Evolutionary conservation across 2,113 vertebrate genomes (phyloP).

Genomic region (Erythrocebus patas): DNA sequence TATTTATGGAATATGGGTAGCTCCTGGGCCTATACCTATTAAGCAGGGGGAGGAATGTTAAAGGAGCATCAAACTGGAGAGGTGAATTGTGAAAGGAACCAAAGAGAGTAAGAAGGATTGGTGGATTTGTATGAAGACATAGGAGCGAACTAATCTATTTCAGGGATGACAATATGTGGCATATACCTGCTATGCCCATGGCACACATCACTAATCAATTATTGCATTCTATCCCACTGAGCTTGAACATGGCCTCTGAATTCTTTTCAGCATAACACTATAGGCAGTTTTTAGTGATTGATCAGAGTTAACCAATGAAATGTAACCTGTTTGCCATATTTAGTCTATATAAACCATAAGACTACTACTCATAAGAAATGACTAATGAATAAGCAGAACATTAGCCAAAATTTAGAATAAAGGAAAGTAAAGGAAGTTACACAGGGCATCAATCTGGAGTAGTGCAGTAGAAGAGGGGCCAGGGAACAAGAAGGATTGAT

Average conservation of each 20-base stretch:
- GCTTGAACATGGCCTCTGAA: background rate
- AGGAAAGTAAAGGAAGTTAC: background rate
- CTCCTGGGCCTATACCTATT: background rate
- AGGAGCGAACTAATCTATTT: background rate
- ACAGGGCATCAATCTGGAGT: background rate
- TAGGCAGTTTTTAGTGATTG: background rate
- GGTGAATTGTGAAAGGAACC: background rate
- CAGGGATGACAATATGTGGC: background rate
- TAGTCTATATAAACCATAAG: background rate
- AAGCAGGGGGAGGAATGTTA: background rate
- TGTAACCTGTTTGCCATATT: background rate
- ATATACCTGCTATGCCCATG: background rate
- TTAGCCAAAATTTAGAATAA: background rate
- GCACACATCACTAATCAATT: background rate
- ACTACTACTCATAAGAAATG: background rate
- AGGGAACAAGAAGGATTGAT: background rate
- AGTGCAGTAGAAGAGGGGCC: background rate
- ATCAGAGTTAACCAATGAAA: background rate
- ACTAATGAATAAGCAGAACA: background rate
- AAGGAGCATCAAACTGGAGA: background rate
- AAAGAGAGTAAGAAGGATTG: background rate
- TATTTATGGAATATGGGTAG: background rate
- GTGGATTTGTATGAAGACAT: background rate
- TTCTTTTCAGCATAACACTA: background rate
- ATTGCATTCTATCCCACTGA: background rate